Evolutionary conservation across 1,140 invertebrate genomes (phyloP), one percentile per base, ranked within the genome.

Genomic region (Penaeus indicus): DNA sequence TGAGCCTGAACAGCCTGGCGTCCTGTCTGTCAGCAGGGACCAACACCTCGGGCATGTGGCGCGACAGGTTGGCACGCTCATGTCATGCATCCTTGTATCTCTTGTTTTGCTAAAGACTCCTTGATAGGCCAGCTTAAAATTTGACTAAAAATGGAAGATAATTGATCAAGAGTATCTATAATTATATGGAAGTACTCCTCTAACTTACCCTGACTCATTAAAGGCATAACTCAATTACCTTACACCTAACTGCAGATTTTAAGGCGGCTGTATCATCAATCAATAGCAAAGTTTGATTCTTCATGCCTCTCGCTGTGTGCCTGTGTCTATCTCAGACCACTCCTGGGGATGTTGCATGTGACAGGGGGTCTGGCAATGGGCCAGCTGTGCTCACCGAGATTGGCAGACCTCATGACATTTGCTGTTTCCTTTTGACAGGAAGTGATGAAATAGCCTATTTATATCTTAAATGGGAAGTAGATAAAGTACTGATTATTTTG

Each of bases 31-130:
- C 84, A 72, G 47, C 85, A 42, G 89, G 85, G 89, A 87, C 89
- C 85, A 86, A 78, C 89, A 64, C 79, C 38, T 88, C 86, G 78
- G 91, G 91, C 89, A 92, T 92, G 91, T 91, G 91, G 89, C 83
- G 91, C 83, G 90, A 90, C 89, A 91, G 91, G 91, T 92, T 90
- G 83, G 91, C 86, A 88, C 86, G 86, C 79, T 87, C 86, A 87
- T 72, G 25, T 84, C 79, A 83, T 54, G 86, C 86, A 83, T 83
- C 80, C 79, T 83, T 72, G 63, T 82, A 54, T 60, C 25, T 22
- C 22, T 54, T 54, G 54, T 54, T 54, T 54, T 54, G 54, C 54
- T 54, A 54, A 54, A 54, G 54, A 54, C 54, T 54, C 16, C 11
- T 54, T 54, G 54, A 54, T 54, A 54, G 54, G 54, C 54, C 54